Conservation (phyloP, 2,113 vertebrate genomes). For the Aegithalos caudatus region DNA sequence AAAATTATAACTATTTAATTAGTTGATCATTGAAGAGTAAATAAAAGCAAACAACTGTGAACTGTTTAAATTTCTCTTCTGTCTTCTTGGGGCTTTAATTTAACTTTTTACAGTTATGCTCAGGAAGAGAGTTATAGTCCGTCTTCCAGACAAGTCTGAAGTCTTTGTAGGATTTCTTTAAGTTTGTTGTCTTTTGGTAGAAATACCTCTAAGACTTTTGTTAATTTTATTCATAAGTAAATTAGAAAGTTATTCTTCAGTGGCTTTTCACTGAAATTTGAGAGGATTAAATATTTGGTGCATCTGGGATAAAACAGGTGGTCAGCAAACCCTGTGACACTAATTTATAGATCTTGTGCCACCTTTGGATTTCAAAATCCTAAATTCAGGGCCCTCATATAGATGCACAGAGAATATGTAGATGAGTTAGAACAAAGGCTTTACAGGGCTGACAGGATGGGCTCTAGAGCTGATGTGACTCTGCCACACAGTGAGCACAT, state of each 20-base stretch:
- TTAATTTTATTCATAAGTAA: neutral
- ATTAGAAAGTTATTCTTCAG: neutral
- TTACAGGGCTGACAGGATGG: neutral
- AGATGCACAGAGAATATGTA: neutral
- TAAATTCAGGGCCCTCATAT: neutral
- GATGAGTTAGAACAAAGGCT: neutral
- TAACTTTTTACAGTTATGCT: neutral
- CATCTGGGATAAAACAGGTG: neutral
- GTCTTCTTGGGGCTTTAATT: neutral
- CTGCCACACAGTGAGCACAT: accelerated
- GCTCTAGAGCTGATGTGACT: neutral
- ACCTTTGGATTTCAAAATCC: neutral
- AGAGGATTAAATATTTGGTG: neutral
- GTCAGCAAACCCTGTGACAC: neutral
- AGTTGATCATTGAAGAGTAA: neutral
- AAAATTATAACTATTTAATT: neutral
- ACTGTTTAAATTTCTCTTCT: neutral
- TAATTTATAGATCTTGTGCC: neutral
- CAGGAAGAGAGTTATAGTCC: neutral
- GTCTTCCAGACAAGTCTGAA: neutral
- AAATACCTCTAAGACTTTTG: neutral
- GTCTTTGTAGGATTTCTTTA: neutral
- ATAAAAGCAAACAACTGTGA: neutral
- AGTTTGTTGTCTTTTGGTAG: neutral
- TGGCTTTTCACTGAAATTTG: neutral